phyloP scores from a whole-genome alignment of 2,113 vertebrate genomes.

The Odocoileus hemionus region DNA sequence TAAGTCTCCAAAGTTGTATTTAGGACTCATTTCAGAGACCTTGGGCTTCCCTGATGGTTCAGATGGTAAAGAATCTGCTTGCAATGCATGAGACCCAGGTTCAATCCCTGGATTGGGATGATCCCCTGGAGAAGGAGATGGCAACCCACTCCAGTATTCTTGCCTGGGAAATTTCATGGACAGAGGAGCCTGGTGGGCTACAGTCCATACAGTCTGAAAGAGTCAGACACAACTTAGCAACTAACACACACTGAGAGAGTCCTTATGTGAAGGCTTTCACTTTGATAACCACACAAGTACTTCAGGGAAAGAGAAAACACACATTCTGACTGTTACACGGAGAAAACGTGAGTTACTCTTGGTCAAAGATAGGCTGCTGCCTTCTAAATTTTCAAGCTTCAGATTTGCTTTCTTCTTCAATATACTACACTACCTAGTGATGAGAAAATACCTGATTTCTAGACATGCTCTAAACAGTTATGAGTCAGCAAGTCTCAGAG shows the following conservation, averaged over 20 bases:
- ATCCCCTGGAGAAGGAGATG: background rate
- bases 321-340: background rate
- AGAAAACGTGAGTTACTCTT: background rate
- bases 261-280: background rate
- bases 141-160: background rate
- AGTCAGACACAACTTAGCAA: background rate
- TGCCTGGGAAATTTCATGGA: background rate
- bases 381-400: background rate
- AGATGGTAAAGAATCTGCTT: background rate
- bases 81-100: background rate
- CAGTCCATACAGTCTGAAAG: background rate
- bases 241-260: background rate
- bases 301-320: background rate
- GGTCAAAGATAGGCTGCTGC: background rate
- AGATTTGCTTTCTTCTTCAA: background rate
- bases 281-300: background rate
- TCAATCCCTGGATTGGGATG: background rate
- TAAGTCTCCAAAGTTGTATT: background rate
- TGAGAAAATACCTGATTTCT: background rate
- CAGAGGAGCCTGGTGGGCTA: background rate
- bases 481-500: background rate
- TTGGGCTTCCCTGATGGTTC: background rate
- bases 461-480: background rate
- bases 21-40: background rate
- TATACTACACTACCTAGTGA: background rate